Percentiles rank a stretch among this genome's conserved stretches.
phyloP scores from a whole-genome alignment of 2,888 invertebrate genomes.

The Phasia obesa region DNA sequence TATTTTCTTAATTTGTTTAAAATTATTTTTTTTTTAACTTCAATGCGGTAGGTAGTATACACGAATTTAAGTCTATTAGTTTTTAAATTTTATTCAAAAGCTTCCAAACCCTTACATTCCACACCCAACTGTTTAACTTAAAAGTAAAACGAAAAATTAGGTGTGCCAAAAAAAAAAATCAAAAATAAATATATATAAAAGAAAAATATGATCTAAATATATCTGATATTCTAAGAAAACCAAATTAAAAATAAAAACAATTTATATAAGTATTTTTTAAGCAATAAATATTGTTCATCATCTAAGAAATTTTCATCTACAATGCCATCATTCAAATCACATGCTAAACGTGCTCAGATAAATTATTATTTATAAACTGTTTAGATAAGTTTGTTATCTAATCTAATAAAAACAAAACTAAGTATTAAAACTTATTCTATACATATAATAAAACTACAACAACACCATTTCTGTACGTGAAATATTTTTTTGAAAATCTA shows the following conservation, averaged over 20 bases:
- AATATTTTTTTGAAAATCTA: no score
- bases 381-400: neutral
- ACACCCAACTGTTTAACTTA: neutral
- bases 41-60: no score
- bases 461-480: no score
- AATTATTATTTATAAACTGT: neutral
- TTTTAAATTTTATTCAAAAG: no score
- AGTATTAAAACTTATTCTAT: no score
- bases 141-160: neutral
- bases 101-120: no score
- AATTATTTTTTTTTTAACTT: no score
- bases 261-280: neutral
- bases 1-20: no score
- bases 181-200: neutral
- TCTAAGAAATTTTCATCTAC: neutral
- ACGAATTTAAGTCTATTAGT: no score
- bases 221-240: constrained; percentile 56
- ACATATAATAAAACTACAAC: no score
- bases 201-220: constrained; percentile 48
- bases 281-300: no score
- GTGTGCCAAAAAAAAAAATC: neutral
- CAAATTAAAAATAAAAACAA: constrained; percentile 11
- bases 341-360: neutral
- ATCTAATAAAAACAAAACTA: no score
- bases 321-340: neutral